These are phyloP conservation scores for Trachymyrmex cornetzi DNA, from an alignment of 1,140 invertebrate genomes.

Conservation along the genomic window DNA sequence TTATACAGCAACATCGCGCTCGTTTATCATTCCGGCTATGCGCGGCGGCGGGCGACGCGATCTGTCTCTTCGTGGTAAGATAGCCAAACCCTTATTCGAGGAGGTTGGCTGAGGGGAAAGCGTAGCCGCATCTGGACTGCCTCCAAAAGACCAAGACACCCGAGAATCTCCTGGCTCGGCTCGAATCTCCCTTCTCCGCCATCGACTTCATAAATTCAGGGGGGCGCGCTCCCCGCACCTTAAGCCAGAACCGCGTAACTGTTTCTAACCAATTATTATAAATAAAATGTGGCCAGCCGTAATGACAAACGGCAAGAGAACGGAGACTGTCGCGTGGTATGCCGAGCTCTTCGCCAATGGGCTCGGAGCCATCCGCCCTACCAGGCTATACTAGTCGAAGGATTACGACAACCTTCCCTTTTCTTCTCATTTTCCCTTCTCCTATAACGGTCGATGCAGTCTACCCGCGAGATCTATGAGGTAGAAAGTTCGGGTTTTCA, in stretches of 20 bases:
- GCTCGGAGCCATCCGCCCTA: conserved; percentile 77
- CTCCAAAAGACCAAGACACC: conserved; percentile 83
- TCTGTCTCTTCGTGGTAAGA: conserved; percentile 83
- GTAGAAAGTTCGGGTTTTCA: conserved; percentile 63
- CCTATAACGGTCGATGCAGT: conserved; percentile 60
- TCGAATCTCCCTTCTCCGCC: conserved; percentile 38
- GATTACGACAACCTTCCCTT: conserved; percentile 64
- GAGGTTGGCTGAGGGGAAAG: conserved; percentile 55
- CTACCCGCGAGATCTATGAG: conserved; percentile 65
- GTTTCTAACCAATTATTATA: conserved; percentile 85
- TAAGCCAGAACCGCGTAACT: conserved; percentile 81
- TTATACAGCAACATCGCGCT: conserved; percentile 83
- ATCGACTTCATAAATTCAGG: conserved; percentile 83
- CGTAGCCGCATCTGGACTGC: conserved; percentile 82
- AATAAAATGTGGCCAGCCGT: conserved; percentile 83
- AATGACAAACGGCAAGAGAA: conserved; percentile 81
- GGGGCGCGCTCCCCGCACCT: conserved; percentile 62
- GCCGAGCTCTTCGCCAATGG: conserved; percentile 77
- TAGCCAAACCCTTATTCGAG: conserved; percentile 80
- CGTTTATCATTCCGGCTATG: conserved; percentile 81
- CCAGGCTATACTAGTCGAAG: conserved; percentile 57
- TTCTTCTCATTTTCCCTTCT: conserved; percentile 62
- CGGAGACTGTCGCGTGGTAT: conserved; percentile 60
- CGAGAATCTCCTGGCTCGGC: conserved; percentile 77
- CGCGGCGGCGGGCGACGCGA: conserved; percentile 76